Evolutionary conservation across 2,113 vertebrate species (phyloP).

Genomic region (Prionailurus viverrinus): DNA sequence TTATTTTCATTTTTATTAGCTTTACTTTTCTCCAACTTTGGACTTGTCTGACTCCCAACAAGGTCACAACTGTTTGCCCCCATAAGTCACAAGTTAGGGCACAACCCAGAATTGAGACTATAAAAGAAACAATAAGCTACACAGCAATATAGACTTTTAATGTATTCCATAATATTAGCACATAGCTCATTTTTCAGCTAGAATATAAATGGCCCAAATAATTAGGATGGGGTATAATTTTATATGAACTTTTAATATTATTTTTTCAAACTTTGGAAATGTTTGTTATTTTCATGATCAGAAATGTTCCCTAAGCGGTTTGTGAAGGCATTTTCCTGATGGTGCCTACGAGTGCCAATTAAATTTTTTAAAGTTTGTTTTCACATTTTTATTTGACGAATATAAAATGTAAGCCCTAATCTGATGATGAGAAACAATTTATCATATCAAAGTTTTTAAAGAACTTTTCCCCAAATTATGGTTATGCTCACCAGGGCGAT

Average conservation of each 20-base stretch:
- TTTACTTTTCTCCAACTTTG: neutral
- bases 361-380: conserved; percentile 47
- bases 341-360: conserved; percentile 39
- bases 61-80: neutral
- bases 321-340: conserved; percentile 41
- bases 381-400: conserved; percentile 61
- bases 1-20: neutral
- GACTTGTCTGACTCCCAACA: neutral
- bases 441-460: conserved; percentile 16
- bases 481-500: neutral
- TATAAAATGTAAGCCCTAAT: conserved; percentile 55
- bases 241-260: neutral
- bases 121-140: neutral
- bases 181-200: neutral
- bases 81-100: neutral
- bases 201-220: neutral
- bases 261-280: conserved; percentile 51
- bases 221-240: neutral
- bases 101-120: neutral
- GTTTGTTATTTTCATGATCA: conserved; percentile 62
- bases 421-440: conserved; percentile 47
- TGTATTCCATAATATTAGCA: neutral
- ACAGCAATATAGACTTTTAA: neutral
- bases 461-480: neutral
- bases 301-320: conserved; percentile 57